Conservation (phyloP, 2,888 invertebrate genomes). For the Teinopalpus imperialis region DNA sequence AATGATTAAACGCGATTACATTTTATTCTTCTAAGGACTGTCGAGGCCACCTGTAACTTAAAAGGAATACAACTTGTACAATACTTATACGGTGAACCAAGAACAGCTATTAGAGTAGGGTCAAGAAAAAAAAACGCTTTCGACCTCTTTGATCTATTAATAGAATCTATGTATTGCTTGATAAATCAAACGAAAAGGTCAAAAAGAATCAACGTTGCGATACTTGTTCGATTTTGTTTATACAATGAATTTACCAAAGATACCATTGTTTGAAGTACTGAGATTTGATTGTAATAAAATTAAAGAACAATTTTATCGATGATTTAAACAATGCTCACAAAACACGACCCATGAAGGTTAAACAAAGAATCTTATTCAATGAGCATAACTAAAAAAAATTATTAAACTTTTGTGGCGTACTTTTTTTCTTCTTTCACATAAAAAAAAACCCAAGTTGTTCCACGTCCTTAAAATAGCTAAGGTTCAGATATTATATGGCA, state of each 20-base stretch:
- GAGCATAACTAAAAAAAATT: slow-evolving; percentile 5
- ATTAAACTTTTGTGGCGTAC: neutral
- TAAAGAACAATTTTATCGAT: slow-evolving; percentile 13
- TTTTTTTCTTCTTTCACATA: slow-evolving; percentile 9
- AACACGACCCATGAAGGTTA: slow-evolving; percentile 1
- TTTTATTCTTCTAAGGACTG: slow-evolving; percentile 57
- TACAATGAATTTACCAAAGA: slow-evolving; percentile 2
- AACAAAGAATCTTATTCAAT: slow-evolving; percentile 8
- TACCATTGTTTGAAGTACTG: slow-evolving; percentile 12
- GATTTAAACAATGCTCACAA: slow-evolving; percentile 11
- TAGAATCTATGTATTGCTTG: slow-evolving; percentile 6
- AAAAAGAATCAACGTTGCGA: slow-evolving; percentile 9
- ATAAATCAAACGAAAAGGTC: slow-evolving; percentile 18
- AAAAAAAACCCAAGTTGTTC: no score
- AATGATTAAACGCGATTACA: slow-evolving; percentile 56
- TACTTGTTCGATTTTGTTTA: slow-evolving; percentile 6
- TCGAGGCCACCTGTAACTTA: slow-evolving; percentile 52
- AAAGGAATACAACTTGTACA: slow-evolving; percentile 42
- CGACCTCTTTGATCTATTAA: slow-evolving; percentile 20
- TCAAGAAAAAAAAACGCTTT: slow-evolving; percentile 25
- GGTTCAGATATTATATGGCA: no score
- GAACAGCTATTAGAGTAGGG: slow-evolving; percentile 32
- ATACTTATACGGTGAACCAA: slow-evolving; percentile 48
- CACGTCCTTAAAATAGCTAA: no score
- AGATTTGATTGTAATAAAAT: slow-evolving; percentile 12